A percentile compares a stretch with the other conserved stretches of the same genome.
Evolutionary conservation across 2,888 invertebrate genomes (phyloP).

Genomic region (Dermolepida albohirtum): DNA sequence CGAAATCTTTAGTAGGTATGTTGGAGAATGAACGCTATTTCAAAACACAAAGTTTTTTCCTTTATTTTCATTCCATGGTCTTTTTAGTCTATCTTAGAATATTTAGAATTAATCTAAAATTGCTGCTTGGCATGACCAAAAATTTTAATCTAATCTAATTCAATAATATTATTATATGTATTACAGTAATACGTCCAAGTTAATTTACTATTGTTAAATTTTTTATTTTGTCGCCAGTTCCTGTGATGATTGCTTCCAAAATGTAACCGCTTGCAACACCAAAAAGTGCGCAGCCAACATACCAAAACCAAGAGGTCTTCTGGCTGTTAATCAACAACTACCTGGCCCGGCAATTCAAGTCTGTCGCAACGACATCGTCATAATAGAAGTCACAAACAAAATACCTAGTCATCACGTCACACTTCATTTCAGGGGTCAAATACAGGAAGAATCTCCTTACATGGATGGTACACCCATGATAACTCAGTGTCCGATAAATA

Average conservation of each 20-base stretch:
- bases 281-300: constrained; percentile 73
- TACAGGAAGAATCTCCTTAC: constrained; percentile 73
- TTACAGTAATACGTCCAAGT: no score
- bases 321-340: constrained; percentile 76
- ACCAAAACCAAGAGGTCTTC: constrained; percentile 69
- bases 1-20: no score
- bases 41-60: no score
- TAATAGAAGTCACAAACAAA: constrained; percentile 79
- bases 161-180: no score
- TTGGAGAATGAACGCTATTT: no score
- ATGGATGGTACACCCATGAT: constrained; percentile 84
- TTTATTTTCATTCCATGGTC: no score
- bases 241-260: constrained; percentile 76
- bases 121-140: no score
- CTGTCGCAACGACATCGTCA: constrained; percentile 78
- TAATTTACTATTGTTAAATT: no score
- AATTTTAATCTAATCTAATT: no score
- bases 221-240: constrained; percentile 63
- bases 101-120: no score
- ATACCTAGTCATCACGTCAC: constrained; percentile 76
- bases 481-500: constrained; percentile 80
- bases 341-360: constrained; percentile 75
- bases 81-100: no score
- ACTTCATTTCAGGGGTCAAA: constrained; percentile 85
- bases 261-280: constrained; percentile 71